phyloP scores from a whole-genome alignment of 2,888 invertebrate species.

The Aphidoletes aphidimyza region DNA sequence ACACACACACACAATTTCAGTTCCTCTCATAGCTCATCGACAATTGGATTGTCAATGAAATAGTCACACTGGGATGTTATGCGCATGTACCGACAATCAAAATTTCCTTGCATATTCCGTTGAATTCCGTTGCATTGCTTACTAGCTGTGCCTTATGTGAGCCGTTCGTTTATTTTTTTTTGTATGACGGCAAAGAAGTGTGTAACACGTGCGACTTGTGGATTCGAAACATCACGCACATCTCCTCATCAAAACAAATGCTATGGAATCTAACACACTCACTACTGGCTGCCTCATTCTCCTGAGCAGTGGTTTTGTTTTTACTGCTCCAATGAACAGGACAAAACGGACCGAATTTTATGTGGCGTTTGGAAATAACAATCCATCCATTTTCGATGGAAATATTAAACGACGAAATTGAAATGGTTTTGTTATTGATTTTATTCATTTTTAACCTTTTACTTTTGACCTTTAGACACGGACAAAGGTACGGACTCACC shows the following conservation, averaged over 20 bases:
- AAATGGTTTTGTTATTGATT: background rate
- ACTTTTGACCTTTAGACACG: background rate
- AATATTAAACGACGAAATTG: background rate
- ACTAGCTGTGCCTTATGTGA: no score
- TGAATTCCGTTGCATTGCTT: background rate
- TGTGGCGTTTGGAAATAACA: background rate
- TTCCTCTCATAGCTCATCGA: background rate
- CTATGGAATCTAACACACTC: background rate
- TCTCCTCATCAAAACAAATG: background rate
- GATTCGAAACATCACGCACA: conserved; percentile 26
- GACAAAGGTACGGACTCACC: no score
- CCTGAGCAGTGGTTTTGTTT: no score
- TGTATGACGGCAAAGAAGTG: background rate
- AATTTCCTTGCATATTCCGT: background rate
- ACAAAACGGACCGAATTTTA: background rate
- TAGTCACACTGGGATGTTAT: background rate
- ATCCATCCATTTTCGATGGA: background rate
- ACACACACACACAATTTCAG: background rate
- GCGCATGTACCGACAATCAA: background rate
- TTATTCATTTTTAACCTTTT: background rate
- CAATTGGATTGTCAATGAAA: conserved; percentile 17
- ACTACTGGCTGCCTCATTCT: background rate
- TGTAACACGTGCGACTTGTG: conserved; percentile 44
- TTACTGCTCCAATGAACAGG: background rate
- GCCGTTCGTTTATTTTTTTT: no score